These are phyloP conservation scores for Cebidichthys violaceus DNA, from an alignment of 2,113 vertebrate genomes.

Conservation along the genomic window DNA sequence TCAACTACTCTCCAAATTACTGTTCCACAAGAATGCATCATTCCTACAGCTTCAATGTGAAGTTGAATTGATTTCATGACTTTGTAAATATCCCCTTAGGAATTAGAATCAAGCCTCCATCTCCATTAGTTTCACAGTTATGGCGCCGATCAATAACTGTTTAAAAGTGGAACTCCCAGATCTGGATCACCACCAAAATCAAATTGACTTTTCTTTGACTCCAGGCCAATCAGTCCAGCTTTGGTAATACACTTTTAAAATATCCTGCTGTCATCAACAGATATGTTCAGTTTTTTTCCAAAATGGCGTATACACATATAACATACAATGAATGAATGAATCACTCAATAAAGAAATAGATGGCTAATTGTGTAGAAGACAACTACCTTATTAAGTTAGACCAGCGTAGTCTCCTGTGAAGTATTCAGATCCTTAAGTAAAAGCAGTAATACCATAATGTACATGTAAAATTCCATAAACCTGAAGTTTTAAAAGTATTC, in stretches of 20 bases:
- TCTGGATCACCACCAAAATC: constrained; percentile 34
- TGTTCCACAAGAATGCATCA: neutral
- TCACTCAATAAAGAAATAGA: neutral
- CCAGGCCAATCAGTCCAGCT: neutral
- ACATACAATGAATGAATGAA: neutral
- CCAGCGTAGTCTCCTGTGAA: too few relatives aligned
- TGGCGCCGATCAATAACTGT: constrained; percentile 32
- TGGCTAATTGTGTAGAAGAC: too few relatives aligned
- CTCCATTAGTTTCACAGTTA: constrained; percentile 51
- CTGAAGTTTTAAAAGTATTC: too few relatives aligned
- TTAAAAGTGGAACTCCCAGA: constrained; percentile 26
- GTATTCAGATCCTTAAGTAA: neutral
- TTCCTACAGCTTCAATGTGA: constrained; percentile 11
- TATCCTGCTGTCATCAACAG: constrained; percentile 1
- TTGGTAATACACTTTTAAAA: neutral
- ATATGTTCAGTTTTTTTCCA: neutral
- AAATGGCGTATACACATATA: neutral
- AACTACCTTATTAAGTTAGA: too few relatives aligned
- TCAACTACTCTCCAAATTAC: neutral
- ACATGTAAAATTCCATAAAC: neutral
- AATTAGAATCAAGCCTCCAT: constrained; percentile 16
- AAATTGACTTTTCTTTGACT: constrained; percentile 31
- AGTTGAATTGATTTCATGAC: constrained; percentile 29
- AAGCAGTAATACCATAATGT: neutral
- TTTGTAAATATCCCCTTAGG: constrained; percentile 10